Percentiles rank a stretch among this genome's conserved stretches.
Evolutionary conservation across 2,113 vertebrate genomes (phyloP).

Genomic region (Ivindomyrus marchei): DNA sequence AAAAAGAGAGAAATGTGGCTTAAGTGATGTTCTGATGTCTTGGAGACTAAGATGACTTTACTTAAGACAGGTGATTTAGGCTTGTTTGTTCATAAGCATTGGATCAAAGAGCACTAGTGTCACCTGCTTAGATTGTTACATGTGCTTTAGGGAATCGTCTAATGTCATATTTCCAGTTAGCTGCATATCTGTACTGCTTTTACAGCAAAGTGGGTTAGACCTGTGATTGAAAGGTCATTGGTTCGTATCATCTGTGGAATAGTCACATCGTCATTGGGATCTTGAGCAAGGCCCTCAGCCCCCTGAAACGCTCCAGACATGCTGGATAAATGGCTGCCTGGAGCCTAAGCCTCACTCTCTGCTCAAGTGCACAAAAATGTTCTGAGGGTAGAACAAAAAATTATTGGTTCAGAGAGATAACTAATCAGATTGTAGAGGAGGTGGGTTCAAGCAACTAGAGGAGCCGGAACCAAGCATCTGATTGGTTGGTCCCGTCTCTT

Average conservation of each 20-base stretch:
- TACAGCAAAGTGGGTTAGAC: not conserved
- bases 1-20: not conserved
- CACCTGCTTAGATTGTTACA: not conserved
- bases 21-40: not conserved
- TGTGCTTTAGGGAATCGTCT: not conserved
- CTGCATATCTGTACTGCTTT: not conserved
- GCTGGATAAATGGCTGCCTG: not conserved
- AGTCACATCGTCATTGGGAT: not conserved
- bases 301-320: not conserved
- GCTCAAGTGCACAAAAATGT: not conserved
- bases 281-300: not conserved
- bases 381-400: no score
- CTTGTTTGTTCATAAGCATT: not conserved
- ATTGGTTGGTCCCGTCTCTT: no score
- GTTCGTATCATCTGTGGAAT: not conserved
- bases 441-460: no score
- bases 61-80: not conserved
- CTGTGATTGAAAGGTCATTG: not conserved
- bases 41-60: not conserved
- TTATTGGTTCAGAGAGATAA: no score
- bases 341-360: not conserved
- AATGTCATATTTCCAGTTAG: not conserved
- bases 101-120: not conserved
- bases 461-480: no score
- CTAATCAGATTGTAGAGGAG: no score